phyloP scores from a whole-genome alignment of 2,888 invertebrate species.

The Abrostola triplasia region DNA sequence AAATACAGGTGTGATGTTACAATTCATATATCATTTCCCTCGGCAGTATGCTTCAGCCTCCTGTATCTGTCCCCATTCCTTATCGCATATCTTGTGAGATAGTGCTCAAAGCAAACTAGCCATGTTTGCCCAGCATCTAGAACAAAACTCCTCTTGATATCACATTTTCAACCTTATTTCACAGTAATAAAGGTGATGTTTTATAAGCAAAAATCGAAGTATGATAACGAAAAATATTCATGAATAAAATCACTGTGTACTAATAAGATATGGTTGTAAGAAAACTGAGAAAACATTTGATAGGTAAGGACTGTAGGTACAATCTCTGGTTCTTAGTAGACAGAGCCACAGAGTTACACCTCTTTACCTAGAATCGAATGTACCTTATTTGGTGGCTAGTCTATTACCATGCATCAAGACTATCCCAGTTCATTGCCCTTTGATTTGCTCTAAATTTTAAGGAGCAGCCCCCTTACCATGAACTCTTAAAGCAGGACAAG shows the following conservation, averaged over 20 bases:
- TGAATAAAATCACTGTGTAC: conserved; percentile 42
- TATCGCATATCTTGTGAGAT: conserved; percentile 60
- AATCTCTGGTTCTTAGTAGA: no score
- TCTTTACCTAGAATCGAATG: no score
- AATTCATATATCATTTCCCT: neutral
- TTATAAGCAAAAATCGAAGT: neutral
- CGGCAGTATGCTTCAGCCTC: conserved; percentile 25
- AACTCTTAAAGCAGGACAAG: no score
- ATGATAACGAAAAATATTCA: conserved; percentile 15
- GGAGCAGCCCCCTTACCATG: no score
- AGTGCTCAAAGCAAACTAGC: conserved; percentile 52
- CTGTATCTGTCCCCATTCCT: conserved; percentile 55
- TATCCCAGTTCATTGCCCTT: no score
- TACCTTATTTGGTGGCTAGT: no score
- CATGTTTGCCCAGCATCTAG: conserved; percentile 48
- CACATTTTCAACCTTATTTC: conserved; percentile 14
- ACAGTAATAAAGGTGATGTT: neutral
- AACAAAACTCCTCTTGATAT: conserved; percentile 24
- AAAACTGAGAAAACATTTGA: no score
- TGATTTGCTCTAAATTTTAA: no score
- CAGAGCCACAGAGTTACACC: no score
- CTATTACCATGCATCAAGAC: no score
- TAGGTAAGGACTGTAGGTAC: no score
- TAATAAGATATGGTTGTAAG: conserved; percentile 19
- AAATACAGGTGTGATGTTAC: neutral